These are phyloP conservation scores for Stigmatopora argus DNA, from an alignment of 2,113 vertebrate genomes.

Conservation along the genomic window DNA sequence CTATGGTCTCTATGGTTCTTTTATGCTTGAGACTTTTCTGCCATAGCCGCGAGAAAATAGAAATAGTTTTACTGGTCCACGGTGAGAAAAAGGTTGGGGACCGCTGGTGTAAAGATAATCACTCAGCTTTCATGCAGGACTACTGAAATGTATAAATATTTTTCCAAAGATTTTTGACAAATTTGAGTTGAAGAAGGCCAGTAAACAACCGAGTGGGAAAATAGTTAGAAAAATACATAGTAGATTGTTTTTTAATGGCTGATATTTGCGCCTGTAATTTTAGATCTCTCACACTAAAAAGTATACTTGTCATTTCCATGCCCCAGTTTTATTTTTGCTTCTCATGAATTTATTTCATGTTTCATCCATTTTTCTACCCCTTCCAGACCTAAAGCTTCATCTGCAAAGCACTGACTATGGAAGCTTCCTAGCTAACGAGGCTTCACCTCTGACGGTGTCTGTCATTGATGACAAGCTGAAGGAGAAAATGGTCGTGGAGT, in stretches of 20 bases:
- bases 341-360: not conserved
- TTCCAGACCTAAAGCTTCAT: constrained; percentile 90
- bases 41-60: too few species aligned
- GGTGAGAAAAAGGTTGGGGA: too few species aligned
- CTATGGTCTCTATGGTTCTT: too few species aligned
- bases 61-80: too few species aligned
- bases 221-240: too few species aligned
- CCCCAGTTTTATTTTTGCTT: not conserved
- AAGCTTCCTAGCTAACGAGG: constrained; percentile 93
- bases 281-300: not conserved
- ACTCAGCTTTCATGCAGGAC: too few species aligned
- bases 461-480: constrained; percentile 98
- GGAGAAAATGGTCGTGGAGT: constrained; percentile 99
- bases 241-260: not conserved
- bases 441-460: constrained; percentile 89
- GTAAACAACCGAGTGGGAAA: too few species aligned
- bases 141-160: too few species aligned
- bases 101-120: too few species aligned
- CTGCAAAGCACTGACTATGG: constrained; percentile 98
- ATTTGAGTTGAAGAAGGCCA: too few species aligned
- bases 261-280: not conserved
- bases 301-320: not conserved
- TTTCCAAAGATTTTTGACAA: too few species aligned
- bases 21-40: too few species aligned
- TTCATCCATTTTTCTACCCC: not conserved